Evolutionary conservation across 2,888 invertebrate genomes (phyloP), one percentile per base, ranked within the genome.

Genomic region (Ellobium chinense): DNA sequence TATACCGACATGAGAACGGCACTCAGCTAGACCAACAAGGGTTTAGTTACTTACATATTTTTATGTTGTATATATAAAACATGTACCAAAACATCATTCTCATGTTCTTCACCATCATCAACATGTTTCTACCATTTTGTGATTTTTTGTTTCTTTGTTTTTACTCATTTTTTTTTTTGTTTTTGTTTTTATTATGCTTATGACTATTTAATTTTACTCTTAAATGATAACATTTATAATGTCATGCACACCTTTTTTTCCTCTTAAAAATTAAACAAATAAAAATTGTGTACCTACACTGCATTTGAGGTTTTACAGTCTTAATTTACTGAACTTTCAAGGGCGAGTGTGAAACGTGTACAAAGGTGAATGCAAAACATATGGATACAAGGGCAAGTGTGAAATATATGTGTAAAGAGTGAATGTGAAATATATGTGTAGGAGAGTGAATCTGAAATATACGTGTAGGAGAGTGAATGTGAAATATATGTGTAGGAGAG

Each of bases 201-300:
- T 56, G 9, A 39, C 27, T 74, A 39, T 27, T 68, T 39, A 36
- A 36, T 9, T 39, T 24, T 75, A 39, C 12, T 63, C 7, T 37
- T 3, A 18, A n/a, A 58, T 76, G 12, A 56, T 37, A 70, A 36
- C 69, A 70, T 78, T 70, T 58, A 66, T 68, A 56, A 62, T 62
- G 70, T 62, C 78, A 78, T 78, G 78, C 78, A 70, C 78, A 62
- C 60, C 70, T 78, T 78, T 72, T 72, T 70, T 72, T 31, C 70
- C 70, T 78, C 78, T 62, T 70, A 58, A 69, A 78, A 62, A 60
- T 21, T 78, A 62, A 69, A 78, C 27, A n/a, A 68, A 73, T 62
- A 60, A 62, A 62, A 74, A 70, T 29, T 78, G 78, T 78, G 78
- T 78, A 78, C 34, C 70, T 46, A 78, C 78, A 78, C 78, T 78